phyloP scores from a whole-genome alignment of 2,113 vertebrate species.

The Chloropsis cyanopogon region DNA sequence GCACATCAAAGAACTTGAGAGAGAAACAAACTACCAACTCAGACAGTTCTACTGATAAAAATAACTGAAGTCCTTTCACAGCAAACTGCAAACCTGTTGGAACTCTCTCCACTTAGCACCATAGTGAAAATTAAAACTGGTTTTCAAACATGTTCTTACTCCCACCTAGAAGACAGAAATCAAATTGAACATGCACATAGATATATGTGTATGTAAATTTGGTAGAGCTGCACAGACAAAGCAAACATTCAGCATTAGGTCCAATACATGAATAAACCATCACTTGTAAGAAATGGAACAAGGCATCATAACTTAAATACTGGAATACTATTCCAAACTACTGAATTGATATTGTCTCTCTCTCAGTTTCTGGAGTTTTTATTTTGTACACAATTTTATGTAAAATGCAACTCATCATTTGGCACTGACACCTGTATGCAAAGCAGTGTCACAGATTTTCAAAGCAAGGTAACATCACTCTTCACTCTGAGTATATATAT shows the following conservation, averaged over 20 bases:
- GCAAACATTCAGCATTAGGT: neutral
- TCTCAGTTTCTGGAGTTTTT: neutral
- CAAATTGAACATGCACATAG: neutral
- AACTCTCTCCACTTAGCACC: neutral
- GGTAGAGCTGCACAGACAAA: neutral
- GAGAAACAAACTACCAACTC: neutral
- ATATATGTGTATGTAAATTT: neutral
- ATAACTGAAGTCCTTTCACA: neutral
- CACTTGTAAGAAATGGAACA: neutral
- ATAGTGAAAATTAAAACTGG: neutral
- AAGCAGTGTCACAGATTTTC: neutral
- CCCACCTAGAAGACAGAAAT: neutral
- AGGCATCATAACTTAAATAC: neutral
- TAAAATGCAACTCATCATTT: neutral
- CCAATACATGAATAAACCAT: neutral
- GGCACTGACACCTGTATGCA: neutral
- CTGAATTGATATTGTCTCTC: neutral
- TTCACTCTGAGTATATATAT: neutral
- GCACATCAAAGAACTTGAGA: neutral
- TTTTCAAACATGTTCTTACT: neutral
- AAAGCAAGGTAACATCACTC: neutral
- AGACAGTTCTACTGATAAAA: neutral
- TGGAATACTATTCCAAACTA: neutral
- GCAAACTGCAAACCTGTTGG: neutral
- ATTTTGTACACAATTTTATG: neutral